A percentile compares a stretch with the other conserved stretches of the same genome.
Evolutionary conservation across 2,797 vertebrate genomes (phyloP).

Genomic region (Leptatherina wallacei): DNA sequence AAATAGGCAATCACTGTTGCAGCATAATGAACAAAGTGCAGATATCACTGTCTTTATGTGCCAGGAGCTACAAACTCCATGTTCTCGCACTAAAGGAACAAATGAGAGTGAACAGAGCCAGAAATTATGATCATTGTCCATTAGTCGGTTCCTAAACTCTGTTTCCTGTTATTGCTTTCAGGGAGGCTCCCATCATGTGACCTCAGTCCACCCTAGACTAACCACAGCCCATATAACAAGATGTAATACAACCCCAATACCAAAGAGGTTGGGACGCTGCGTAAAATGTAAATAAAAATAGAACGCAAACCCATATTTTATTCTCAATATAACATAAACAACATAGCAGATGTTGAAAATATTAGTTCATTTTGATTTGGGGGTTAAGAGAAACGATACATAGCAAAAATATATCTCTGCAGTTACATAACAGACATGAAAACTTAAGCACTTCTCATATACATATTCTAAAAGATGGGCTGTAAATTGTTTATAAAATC

Average conservation of each 20-base stretch:
- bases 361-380: too few relatives aligned
- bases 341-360: too few relatives aligned
- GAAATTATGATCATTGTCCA: conserved; percentile 71
- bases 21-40: conserved; percentile 77
- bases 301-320: too few relatives aligned
- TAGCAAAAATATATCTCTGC: background rate
- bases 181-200: conserved; percentile 60
- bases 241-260: background rate
- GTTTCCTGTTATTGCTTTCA: conserved; percentile 72
- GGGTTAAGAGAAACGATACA: too few relatives aligned
- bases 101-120: conserved; percentile 65
- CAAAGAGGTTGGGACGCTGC: too few relatives aligned
- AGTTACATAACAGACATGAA: background rate
- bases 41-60: conserved; percentile 73
- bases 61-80: conserved; percentile 57
- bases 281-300: too few relatives aligned
- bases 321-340: too few relatives aligned
- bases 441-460: background rate
- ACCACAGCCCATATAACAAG: conserved; percentile 13
- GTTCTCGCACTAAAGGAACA: conserved; percentile 70
- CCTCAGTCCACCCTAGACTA: conserved; percentile 52
- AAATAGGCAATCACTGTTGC: conserved; percentile 75
- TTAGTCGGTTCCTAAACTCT: conserved; percentile 65
- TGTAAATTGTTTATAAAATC: background rate
- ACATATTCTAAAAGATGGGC: background rate